Percentiles rank a stretch among this genome's conserved stretches.
Evolutionary conservation across 2,797 vertebrate species (phyloP).

Genomic region (Macropus fuliginosus): DNA sequence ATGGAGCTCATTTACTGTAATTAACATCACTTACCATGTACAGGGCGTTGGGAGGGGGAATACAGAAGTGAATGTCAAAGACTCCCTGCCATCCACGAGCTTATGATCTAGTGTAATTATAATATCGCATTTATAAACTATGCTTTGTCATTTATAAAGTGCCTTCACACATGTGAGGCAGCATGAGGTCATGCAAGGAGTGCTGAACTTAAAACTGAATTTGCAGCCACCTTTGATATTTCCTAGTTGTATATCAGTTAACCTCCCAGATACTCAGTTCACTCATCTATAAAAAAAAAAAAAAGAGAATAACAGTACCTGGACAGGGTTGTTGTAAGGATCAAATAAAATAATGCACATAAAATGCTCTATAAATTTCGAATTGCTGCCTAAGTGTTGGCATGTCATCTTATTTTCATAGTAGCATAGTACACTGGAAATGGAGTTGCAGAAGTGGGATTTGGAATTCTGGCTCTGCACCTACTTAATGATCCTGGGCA

Average conservation of each 20-base stretch:
- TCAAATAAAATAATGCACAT: too few species aligned
- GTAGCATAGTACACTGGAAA: neutral
- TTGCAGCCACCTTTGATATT: neutral
- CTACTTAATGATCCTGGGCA: neutral
- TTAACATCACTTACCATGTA: neutral
- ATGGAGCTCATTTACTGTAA: neutral
- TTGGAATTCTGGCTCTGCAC: neutral
- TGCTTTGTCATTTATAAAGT: neutral
- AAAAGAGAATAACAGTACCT: neutral
- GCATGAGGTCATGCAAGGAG: neutral
- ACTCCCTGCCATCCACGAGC: neutral
- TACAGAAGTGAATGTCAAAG: neutral
- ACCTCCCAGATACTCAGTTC: neutral
- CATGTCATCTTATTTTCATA: too few species aligned
- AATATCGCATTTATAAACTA: neutral
- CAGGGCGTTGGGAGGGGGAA: neutral
- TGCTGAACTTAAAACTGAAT: neutral
- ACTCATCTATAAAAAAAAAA: neutral
- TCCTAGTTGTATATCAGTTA: neutral
- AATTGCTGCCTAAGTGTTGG: too few species aligned
- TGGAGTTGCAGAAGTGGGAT: neutral
- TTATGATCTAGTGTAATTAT: neutral
- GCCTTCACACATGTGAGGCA: neutral
- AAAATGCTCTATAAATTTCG: too few species aligned
- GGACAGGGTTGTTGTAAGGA: neutral